Evolutionary conservation across 2,888 invertebrate genomes (phyloP), one percentile per base, ranked within the genome.

Genomic region (Taphrorychus bicolor): DNA sequence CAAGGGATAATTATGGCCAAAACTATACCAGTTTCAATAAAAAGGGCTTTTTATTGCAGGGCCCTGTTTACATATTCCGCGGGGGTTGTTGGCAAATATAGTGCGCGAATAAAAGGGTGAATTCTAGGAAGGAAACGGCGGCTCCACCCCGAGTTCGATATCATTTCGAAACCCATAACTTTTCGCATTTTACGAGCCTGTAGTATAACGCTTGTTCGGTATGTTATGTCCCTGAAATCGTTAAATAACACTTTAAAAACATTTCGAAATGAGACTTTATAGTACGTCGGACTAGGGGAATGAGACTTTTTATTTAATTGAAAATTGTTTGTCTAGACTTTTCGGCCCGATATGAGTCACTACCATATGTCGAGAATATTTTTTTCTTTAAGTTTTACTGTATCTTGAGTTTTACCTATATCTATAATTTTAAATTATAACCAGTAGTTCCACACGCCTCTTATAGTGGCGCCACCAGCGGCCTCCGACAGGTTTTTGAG

Each of bases 21-120:
- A 24, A 21, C 52, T 22, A 57, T 40, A 32, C 22, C 49, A 56
- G 45, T 49, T 40, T 53, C 45, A 66, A 66, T 66, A 66, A 66
- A 59, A 53, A 66, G 22, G 42, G 22, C 42, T 54, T 66, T 66
- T 66, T 60, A 66, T 60, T 60, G 49, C 59, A 48, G 42, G 24
- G 16, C 23, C 23, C 11, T 66, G 66, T 66, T 66, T 66, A 57
- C 66, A 66, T 66, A 66, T 60, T 66, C 49, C 42, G 48, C 42
- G 19, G 49, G 56, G 19, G 51, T 41, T 17, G 51, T 57, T 18
- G 40, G 56, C 56, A 57, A 66, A 66, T 40, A 60, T 22, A 56
- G 48, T 57, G 19, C 66, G 32, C 54, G 53, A 54, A 66, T 59
- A 59, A 59, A 54, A 54, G 59, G 59, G 65, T 59, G 49, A 59